Evolutionary conservation across 2,888 invertebrate genomes (phyloP).

Genomic region (Cephus rjabovi): DNA sequence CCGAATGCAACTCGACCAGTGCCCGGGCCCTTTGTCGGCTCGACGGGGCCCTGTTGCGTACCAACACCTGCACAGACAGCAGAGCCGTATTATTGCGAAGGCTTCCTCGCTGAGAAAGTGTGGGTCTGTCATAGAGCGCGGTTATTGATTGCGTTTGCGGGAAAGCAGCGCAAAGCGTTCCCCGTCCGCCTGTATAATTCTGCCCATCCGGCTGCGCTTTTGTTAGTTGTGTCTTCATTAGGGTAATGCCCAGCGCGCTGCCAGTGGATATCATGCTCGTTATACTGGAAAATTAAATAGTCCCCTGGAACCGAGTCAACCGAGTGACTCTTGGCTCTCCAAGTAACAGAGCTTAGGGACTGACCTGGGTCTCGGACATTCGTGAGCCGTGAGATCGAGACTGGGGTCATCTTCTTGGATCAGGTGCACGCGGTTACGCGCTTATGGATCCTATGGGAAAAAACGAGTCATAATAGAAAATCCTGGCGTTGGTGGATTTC

Average conservation of each 20-base stretch:
- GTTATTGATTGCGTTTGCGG: constrained; percentile 58
- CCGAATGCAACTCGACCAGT: constrained; percentile 57
- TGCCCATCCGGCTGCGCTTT: constrained; percentile 30
- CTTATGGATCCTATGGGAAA: neutral
- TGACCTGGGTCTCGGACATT: neutral
- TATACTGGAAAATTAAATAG: neutral
- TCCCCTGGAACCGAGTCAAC: neutral
- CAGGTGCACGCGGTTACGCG: neutral
- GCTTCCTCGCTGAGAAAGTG: constrained; percentile 34
- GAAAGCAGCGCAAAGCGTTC: constrained; percentile 49
- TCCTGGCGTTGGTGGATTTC: neutral
- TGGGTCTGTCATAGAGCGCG: constrained; percentile 52
- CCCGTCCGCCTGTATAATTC: constrained; percentile 31
- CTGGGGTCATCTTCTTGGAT: neutral
- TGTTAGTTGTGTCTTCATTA: constrained; percentile 43
- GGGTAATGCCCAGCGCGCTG: constrained; percentile 21
- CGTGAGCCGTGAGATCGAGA: neutral
- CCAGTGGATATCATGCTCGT: neutral
- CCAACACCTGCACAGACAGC: constrained; percentile 51
- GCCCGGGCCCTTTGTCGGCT: constrained; percentile 60
- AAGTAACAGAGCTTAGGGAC: neutral
- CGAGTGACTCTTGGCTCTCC: neutral
- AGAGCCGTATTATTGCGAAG: constrained; percentile 17
- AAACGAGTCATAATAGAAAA: neutral
- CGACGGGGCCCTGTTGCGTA: constrained; percentile 47